Evolutionary conservation across 2,888 invertebrate species (phyloP).

Genomic region (Himalopsyche japonica): DNA sequence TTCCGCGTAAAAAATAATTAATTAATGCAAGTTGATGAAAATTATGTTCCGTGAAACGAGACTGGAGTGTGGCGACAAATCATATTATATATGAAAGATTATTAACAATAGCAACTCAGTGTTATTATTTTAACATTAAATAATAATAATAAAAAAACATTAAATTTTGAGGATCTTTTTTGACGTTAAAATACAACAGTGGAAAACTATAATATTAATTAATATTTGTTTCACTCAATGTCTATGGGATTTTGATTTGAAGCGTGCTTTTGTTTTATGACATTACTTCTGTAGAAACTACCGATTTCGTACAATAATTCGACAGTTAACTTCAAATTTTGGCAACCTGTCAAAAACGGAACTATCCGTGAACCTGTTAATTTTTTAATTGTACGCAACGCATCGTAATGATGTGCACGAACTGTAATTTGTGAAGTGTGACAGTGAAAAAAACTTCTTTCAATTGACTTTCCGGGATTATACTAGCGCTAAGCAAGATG

Average conservation of each 20-base stretch:
- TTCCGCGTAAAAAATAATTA: neutral
- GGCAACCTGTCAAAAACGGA: neutral
- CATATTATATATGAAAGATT: too few species aligned
- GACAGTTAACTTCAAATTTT: neutral
- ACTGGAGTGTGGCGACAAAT: neutral
- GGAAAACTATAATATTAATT: too few species aligned
- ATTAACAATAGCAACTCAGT: neutral
- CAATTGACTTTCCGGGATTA: neutral
- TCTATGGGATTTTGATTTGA: too few species aligned
- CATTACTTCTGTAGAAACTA: neutral
- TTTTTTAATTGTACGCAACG: neutral
- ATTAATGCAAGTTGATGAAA: neutral
- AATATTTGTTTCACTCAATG: too few species aligned
- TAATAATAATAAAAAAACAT: neutral
- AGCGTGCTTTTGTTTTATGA: too few species aligned
- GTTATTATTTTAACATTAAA: neutral
- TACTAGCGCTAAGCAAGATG: conserved; percentile 55
- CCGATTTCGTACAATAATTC: neutral
- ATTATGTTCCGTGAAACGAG: neutral
- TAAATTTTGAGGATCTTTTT: neutral
- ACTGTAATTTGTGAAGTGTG: neutral
- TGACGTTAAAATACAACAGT: neutral
- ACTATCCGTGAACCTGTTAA: neutral
- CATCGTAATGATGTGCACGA: neutral
- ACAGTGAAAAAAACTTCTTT: neutral